These are phyloP conservation scores for Siniperca scherzeri DNA, from an alignment of 2,797 vertebrate genomes.

Conservation along the genomic window DNA sequence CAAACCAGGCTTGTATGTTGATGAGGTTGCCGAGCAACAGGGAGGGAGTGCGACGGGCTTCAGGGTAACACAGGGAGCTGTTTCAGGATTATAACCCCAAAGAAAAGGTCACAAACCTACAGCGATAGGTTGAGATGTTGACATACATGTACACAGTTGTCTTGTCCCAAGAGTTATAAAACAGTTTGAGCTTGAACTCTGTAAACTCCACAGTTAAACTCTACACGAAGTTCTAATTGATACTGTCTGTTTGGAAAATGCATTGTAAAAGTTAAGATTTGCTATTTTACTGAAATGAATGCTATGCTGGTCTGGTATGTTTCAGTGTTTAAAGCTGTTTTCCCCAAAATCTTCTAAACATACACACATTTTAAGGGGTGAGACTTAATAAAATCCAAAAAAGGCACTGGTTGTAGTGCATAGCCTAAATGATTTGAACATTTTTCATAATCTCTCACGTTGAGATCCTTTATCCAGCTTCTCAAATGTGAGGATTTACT, in stretches of 20 bases:
- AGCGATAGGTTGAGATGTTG: slow-evolving; percentile 48
- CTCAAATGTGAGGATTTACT: neutral
- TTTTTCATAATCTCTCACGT: neutral
- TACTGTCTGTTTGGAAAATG: neutral
- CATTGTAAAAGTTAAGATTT: neutral
- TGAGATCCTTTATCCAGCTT: neutral
- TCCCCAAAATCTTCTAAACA: neutral
- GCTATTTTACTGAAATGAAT: neutral
- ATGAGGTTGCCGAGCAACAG: slow-evolving; percentile 62
- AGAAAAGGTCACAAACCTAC: slow-evolving; percentile 43
- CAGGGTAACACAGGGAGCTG: slow-evolving; percentile 37
- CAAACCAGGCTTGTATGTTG: slow-evolving; percentile 70
- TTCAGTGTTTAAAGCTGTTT: neutral
- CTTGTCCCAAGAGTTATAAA: slow-evolving; percentile 30
- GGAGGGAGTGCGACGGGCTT: slow-evolving; percentile 8
- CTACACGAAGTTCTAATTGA: neutral
- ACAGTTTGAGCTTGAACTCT: slow-evolving; percentile 29
- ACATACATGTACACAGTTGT: slow-evolving; percentile 62
- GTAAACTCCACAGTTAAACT: slow-evolving; percentile 6
- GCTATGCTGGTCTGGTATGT: neutral
- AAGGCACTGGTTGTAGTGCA: neutral
- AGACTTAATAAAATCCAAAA: neutral
- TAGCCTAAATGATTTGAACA: neutral
- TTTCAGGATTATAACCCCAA: slow-evolving; percentile 53
- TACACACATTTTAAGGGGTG: neutral